Base-by-base conservation (phyloP, 2,888 invertebrate genomes). In the Nezara viridula region DNA sequence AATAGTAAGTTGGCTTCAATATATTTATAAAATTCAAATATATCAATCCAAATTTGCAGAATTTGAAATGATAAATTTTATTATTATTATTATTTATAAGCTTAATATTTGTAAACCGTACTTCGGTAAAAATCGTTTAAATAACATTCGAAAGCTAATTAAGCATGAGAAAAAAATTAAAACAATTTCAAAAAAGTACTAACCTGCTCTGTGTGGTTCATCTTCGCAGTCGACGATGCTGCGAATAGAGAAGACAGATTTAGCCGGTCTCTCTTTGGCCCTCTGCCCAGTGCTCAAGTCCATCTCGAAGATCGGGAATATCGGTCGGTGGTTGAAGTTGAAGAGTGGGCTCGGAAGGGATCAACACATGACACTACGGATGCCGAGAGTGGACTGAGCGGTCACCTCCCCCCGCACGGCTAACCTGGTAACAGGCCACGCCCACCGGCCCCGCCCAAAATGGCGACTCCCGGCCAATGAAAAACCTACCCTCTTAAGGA, bases 191-290 rank as follows among this genome's bases (percentile, higher is more conserved):
- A 37, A 73, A 37, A 73, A 32, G 81, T n/a, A 81, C 81, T 81
- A 47, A 81, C 81, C 81, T 44, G 81, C 40, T 81, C 81, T 81
- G 12, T 55, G 89, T 16, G 90, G 86, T n/a, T 92, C 92, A 73
- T 94, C 94, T 86, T 94, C 94, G 85, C 94, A 92, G 92, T 94
- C 94, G 73, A 95, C 94, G 85, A 95, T 92, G 91, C 94, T 94
- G 88, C 94, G 92, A 89, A 95, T 95, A 89, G 94, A 94, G 92
- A 95, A 95, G 88, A 95, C 94, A 89, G 94, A 94, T 91, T 95
- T 95, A 44, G 95, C 94, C 19, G 94, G 93, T 55, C 94, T 92
- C 86, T 94, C 93, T 91, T 94, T 94, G 81, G 91, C 91, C n/a
- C 91, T 90, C 77, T 91, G 90, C 49, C 91, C 90, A 12, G 92